Conservation (phyloP, 2,113 vertebrate genomes). For the Ovis canadensis region DNA sequence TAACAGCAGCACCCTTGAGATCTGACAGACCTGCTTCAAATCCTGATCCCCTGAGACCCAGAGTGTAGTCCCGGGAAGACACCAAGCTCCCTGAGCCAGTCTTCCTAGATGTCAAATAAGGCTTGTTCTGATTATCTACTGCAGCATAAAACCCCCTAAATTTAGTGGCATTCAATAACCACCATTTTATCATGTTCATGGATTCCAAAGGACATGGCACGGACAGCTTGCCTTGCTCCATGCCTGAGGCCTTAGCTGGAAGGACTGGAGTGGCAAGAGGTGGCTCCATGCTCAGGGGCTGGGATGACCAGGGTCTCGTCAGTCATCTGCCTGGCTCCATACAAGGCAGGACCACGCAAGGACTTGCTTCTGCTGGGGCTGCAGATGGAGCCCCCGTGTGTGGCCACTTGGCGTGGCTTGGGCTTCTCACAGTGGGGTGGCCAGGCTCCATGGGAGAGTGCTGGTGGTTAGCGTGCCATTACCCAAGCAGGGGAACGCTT, state of each 20-base stretch:
- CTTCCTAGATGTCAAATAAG: not conserved
- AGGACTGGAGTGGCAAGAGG: not conserved
- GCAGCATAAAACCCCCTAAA: not conserved
- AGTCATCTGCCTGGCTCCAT: not conserved
- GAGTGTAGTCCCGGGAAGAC: not conserved
- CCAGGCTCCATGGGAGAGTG: not conserved
- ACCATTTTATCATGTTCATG: not conserved
- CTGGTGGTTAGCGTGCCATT: not conserved
- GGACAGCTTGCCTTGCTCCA: not conserved
- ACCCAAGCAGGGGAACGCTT: not conserved
- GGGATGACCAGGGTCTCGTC: not conserved
- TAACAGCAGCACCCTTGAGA: not conserved
- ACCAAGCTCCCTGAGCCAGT: not conserved
- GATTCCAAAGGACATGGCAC: not conserved
- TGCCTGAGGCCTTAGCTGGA: not conserved
- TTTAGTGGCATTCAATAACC: not conserved
- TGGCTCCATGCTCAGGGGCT: not conserved
- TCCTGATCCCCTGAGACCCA: not conserved
- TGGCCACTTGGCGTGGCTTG: not conserved
- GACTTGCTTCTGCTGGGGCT: not conserved
- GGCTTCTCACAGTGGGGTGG: not conserved
- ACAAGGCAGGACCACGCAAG: not conserved
- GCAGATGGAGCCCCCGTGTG: no score
- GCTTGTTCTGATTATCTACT: not conserved
- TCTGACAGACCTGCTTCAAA: not conserved